Percentiles rank a stretch among this genome's conserved stretches.
These are phyloP conservation scores for Pegoplata infirma DNA, from an alignment of 2,888 invertebrate genomes.

Conservation along the genomic window DNA sequence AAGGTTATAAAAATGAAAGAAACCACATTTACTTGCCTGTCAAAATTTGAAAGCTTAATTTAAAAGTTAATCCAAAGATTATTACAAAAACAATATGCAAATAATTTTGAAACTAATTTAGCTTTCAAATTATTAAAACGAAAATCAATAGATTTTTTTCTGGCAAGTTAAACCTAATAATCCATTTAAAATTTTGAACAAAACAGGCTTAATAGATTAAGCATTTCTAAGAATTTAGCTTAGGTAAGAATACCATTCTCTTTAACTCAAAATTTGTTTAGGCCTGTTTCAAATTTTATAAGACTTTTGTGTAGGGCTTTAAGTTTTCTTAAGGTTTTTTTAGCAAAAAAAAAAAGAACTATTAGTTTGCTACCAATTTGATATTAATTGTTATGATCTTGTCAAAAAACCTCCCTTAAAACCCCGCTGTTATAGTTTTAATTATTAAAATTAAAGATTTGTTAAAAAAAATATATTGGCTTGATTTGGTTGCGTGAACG, in stretches of 20 bases:
- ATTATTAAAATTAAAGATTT: constrained; percentile 26
- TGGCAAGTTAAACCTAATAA: constrained; percentile 9
- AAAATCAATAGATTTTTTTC: constrained; percentile 19
- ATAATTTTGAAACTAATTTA: background rate
- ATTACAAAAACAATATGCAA: constrained; percentile 1
- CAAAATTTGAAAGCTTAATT: constrained; percentile 15
- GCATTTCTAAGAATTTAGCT: constrained; percentile 29
- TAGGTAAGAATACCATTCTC: constrained; percentile 31
- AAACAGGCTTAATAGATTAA: constrained; percentile 36
- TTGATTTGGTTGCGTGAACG: constrained; percentile 32
- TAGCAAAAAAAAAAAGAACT: constrained; percentile 14
- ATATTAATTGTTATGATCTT: constrained; percentile 11
- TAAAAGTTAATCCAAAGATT: constrained; percentile 3
- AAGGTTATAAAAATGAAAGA: constrained; percentile 8
- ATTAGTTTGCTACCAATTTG: constrained; percentile 30
- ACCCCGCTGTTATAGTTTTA: constrained; percentile 29
- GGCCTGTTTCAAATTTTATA: constrained; percentile 24
- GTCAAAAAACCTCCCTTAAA: constrained; percentile 3
- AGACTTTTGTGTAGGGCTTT: constrained; percentile 19
- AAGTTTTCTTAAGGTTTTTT: constrained; percentile 16
- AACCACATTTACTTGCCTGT: constrained; percentile 2
- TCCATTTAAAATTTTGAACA: constrained; percentile 1
- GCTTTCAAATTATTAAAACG: constrained; percentile 1
- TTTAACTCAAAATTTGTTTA: constrained; percentile 29
- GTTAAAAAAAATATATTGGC: constrained; percentile 25